Percentiles rank a stretch among this genome's conserved stretches.
These are phyloP conservation scores for Adoxophyes honmai DNA, from an alignment of 1,140 invertebrate species.

Conservation along the genomic window DNA sequence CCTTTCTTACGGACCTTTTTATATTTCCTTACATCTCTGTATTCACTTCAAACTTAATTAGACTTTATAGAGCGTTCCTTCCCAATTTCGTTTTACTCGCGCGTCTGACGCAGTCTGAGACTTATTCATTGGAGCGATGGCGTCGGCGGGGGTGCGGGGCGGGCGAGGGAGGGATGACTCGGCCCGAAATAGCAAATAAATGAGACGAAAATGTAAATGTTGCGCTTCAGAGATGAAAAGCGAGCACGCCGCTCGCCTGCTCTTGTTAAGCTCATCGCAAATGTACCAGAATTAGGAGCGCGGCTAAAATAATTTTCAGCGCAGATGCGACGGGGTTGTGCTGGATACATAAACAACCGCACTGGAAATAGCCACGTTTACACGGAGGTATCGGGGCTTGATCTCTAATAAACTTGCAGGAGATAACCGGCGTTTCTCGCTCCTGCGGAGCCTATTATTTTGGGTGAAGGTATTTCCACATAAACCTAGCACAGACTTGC, in stretches of 20 bases:
- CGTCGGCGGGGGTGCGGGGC: slow-evolving; percentile 34
- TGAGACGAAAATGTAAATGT: slow-evolving; percentile 77
- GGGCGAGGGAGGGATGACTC: slow-evolving; percentile 34
- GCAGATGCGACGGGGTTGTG: slow-evolving; percentile 50
- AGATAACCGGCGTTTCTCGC: no score
- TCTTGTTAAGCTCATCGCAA: slow-evolving; percentile 74
- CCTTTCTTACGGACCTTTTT: slow-evolving; percentile 51
- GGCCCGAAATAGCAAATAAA: slow-evolving; percentile 76
- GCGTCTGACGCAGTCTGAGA: slow-evolving; percentile 64
- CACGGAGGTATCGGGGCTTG: neutral
- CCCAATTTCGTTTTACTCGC: slow-evolving; percentile 72
- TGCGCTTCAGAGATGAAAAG: slow-evolving; percentile 75
- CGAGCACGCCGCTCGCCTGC: slow-evolving; percentile 60
- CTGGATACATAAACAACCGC: slow-evolving; percentile 25
- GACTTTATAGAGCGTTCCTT: slow-evolving; percentile 75
- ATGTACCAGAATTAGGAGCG: slow-evolving; percentile 73
- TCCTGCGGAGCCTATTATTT: no score
- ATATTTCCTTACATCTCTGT: slow-evolving; percentile 69
- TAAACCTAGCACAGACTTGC: no score
- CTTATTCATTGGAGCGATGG: slow-evolving; percentile 68
- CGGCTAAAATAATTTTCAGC: slow-evolving; percentile 69
- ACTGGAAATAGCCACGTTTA: slow-evolving; percentile 1
- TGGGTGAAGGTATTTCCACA: no score
- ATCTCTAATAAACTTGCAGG: no score
- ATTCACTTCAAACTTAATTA: slow-evolving; percentile 75